Base-by-base conservation (phyloP, 1,140 invertebrate species). In the Achroia grisella region DNA sequence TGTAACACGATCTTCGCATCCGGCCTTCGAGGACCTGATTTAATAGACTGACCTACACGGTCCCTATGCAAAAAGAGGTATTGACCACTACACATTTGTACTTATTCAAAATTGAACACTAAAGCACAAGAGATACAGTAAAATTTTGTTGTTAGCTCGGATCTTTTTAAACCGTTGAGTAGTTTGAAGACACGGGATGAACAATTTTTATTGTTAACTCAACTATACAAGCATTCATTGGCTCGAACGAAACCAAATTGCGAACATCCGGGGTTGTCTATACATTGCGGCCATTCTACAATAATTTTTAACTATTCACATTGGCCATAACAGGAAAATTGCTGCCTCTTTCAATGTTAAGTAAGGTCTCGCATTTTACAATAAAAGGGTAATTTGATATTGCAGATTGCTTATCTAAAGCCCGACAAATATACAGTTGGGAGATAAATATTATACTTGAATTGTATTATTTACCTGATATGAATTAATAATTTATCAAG, bases 191-290 rank as follows among this genome's bases (percentile, higher is more conserved):
- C 56, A 64, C 63, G 68, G 71, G 80, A 80, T 81, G 75, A 80
- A 74, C 76, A 80, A 79, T 81, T 75, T 80, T 79, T 71, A 84
- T 81, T 81, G 77, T 80, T 75, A 80, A 77, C 65, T 81, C 72
- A 71, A 62, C 73, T 76, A 81, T 83, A 68, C 61, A 61, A 43
- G 58, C 52, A 76, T 66, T 77, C 77, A 84, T 73, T 84, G 79
- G 62, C 51, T 69, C 63, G 77, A 70, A 76, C 64, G 56, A 71
- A 81, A 72, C 64, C 61, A 79, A 80, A 81, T 81, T 78, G 77
- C 72, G 71, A 52, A 80, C 77, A 84, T 84, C 77, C 80, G 77
- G 77, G 75, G 73, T 23, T 78, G 53, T 57, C 79, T 80, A 81
- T 84, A 76, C 52, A 72, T 17, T 52, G 60, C 52, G 66, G 55